phyloP scores from a whole-genome alignment of 1,140 invertebrate genomes.

The Chironomus tepperi region DNA sequence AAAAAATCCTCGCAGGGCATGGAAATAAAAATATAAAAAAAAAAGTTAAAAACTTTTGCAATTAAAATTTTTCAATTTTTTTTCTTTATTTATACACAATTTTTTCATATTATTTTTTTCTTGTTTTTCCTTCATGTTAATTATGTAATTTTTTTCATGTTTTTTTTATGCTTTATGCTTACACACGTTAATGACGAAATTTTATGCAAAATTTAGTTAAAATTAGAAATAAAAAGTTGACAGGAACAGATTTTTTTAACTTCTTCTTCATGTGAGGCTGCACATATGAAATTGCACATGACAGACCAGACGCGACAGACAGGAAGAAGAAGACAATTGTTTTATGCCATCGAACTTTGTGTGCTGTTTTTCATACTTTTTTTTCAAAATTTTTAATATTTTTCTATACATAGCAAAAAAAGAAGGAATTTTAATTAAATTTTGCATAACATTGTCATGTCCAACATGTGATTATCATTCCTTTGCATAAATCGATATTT shows the following conservation, averaged over 20 bases:
- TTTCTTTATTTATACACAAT: constrained; percentile 20
- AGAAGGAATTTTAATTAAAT: neutral
- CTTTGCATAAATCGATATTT: constrained; percentile 7
- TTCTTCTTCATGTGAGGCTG: neutral
- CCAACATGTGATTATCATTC: neutral
- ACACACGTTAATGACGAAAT: neutral
- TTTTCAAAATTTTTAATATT: neutral
- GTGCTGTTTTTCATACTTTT: too few species aligned
- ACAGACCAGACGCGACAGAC: constrained; percentile 10
- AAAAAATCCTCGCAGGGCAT: neutral
- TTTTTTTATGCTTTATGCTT: neutral
- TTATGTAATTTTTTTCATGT: constrained; percentile 23
- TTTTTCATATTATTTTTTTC: constrained; percentile 23
- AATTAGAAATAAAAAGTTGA: neutral
- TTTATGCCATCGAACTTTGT: neutral
- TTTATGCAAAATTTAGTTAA: constrained; percentile 20
- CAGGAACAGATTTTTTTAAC: neutral
- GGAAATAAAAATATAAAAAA: neutral
- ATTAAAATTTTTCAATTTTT: constrained; percentile 24
- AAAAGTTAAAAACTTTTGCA: constrained; percentile 3
- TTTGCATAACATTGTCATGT: neutral
- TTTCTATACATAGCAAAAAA: neutral
- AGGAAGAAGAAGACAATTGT: neutral
- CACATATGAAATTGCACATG: neutral
- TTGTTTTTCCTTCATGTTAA: constrained; percentile 12